phyloP scores from a whole-genome alignment of 2,888 invertebrate genomes.

The Loripinus fragilis region DNA sequence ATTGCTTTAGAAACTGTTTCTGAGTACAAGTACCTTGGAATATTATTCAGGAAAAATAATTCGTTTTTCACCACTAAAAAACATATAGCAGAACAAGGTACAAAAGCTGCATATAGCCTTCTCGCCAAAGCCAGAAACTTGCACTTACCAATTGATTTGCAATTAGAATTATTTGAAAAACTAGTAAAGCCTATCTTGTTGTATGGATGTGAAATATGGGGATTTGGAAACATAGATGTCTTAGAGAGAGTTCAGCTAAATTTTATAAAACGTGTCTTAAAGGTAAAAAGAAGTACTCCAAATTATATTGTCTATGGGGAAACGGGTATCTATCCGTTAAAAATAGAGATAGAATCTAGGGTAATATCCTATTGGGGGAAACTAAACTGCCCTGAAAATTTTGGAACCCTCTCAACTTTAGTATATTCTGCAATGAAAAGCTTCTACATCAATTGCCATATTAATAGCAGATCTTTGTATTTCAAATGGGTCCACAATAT shows the following conservation, averaged over 20 bases:
- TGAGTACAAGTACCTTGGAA: not conserved
- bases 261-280: not conserved
- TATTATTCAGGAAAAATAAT: not conserved
- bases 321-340: constrained; percentile 3
- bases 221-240: constrained; percentile 9
- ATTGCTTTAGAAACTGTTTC: not conserved
- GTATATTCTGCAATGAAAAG: not conserved
- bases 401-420: not conserved
- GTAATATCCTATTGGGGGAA: constrained; percentile 6
- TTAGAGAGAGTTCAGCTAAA: not conserved
- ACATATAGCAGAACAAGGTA: not conserved
- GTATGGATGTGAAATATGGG: constrained; percentile 13
- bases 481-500: not conserved
- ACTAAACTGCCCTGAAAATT: not conserved
- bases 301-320: constrained; percentile 1
- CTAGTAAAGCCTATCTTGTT: not conserved
- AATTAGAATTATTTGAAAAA: constrained; percentile 1
- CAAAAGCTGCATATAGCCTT: not conserved
- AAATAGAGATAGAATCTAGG: not conserved
- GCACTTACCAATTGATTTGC: not conserved
- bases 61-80: not conserved
- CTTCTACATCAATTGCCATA: not conserved
- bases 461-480: not conserved
- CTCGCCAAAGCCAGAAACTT: not conserved
- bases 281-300: not conserved